Evolutionary conservation across 2,113 vertebrate genomes (phyloP).

Genomic region (Podarcis cretensis): DNA sequence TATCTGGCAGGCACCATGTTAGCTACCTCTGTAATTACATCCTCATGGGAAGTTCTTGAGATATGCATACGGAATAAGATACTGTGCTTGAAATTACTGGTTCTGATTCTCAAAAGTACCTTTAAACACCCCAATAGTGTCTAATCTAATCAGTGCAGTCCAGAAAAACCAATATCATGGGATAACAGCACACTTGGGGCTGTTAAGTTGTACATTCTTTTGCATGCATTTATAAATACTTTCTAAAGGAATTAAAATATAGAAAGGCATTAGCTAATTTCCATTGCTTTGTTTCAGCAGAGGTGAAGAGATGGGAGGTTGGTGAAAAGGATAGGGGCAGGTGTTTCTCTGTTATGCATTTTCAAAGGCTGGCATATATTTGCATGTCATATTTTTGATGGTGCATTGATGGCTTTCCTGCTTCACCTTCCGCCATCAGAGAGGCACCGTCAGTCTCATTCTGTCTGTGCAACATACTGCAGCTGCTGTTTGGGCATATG

Average conservation of each 20-base stretch:
- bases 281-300: not conserved
- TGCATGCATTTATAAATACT: not conserved
- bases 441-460: not conserved
- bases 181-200: not conserved
- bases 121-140: not conserved
- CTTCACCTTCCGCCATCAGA: not conserved
- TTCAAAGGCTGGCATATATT: not conserved
- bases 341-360: not conserved
- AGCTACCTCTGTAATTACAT: not conserved
- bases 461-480: not conserved
- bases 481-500: not conserved
- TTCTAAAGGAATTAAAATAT: not conserved
- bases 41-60: not conserved
- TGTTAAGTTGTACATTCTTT: not conserved
- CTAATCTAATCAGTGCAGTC: not conserved
- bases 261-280: not conserved
- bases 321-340: not conserved
- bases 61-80: not conserved
- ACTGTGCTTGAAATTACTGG: not conserved
- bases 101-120: too few relatives aligned
- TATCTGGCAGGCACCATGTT: too few relatives aligned
- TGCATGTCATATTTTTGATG: not conserved
- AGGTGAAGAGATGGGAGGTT: too few relatives aligned
- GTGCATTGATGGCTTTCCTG: not conserved
- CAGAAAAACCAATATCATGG: not conserved